These are phyloP conservation scores for Limulus polyphemus DNA, from an alignment of 2,888 invertebrate species.

Conservation along the genomic window DNA sequence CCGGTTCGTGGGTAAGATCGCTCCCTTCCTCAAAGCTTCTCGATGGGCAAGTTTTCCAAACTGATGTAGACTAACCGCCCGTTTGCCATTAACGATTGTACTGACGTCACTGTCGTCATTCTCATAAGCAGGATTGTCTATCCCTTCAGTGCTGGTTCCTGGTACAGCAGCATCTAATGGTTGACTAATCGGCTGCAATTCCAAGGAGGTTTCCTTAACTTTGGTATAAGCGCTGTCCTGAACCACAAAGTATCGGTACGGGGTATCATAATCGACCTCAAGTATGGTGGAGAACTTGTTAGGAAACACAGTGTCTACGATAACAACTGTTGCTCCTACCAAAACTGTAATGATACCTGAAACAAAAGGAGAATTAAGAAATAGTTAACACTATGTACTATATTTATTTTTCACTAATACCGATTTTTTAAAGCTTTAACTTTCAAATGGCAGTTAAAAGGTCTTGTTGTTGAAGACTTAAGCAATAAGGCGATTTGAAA, in stretches of 20 bases:
- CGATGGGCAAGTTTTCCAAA: constrained; percentile 25
- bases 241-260: constrained; percentile 43
- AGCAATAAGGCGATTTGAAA: too few species aligned
- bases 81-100: constrained; percentile 26
- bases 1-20: too few species aligned
- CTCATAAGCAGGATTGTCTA: constrained; percentile 17
- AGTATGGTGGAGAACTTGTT: constrained; percentile 82
- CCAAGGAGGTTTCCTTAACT: background rate
- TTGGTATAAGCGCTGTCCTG: background rate
- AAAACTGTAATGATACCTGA: constrained; percentile 63
- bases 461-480: too few species aligned
- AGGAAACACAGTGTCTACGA: constrained; percentile 72
- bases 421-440: too few species aligned
- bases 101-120: constrained; percentile 22
- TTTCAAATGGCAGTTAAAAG: too few species aligned
- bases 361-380: too few species aligned
- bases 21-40: constrained; percentile 9
- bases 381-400: too few species aligned
- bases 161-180: background rate
- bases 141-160: background rate
- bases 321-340: constrained; percentile 64
- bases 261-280: constrained; percentile 86
- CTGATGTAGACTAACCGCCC: constrained; percentile 26
- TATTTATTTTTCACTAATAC: too few species aligned
- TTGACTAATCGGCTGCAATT: background rate